Percentiles rank a stretch among this genome's conserved stretches.
Evolutionary conservation across 2,113 vertebrate genomes (phyloP).

Genomic region (Desmodus rotundus): DNA sequence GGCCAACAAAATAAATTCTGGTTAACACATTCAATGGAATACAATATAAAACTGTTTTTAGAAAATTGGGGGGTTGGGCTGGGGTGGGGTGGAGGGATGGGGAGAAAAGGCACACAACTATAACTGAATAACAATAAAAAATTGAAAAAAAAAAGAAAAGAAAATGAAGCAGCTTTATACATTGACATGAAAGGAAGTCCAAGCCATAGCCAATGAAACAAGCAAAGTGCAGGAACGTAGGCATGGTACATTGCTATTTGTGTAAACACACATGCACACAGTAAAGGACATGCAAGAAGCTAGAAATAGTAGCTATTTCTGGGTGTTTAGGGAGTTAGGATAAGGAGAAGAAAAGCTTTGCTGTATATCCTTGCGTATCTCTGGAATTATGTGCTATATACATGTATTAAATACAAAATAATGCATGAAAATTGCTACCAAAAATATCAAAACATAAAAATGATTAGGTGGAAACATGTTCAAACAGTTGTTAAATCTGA

Average conservation of each 20-base stretch:
- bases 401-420: not conserved
- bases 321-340: not conserved
- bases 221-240: not conserved
- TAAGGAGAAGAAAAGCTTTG: not conserved
- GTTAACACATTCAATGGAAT: not conserved
- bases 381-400: not conserved
- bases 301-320: not conserved
- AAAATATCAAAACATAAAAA: not conserved
- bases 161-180: too few relatives aligned
- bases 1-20: not conserved
- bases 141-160: too few relatives aligned
- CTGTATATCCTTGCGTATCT: not conserved
- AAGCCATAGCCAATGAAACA: not conserved
- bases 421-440: not conserved
- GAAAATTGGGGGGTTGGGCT: too few relatives aligned
- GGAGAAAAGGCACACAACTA: too few relatives aligned
- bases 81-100: too few relatives aligned
- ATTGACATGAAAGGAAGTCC: not conserved
- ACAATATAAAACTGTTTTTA: too few relatives aligned
- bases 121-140: too few relatives aligned
- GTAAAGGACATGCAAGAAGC: not conserved
- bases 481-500: not conserved
- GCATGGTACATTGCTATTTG: not conserved
- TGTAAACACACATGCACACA: not conserved
- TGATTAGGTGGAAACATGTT: not conserved